Evolutionary conservation across 2,888 invertebrate species (phyloP), one percentile per base, ranked within the genome.

Genomic region (Sisyra terminalis): DNA sequence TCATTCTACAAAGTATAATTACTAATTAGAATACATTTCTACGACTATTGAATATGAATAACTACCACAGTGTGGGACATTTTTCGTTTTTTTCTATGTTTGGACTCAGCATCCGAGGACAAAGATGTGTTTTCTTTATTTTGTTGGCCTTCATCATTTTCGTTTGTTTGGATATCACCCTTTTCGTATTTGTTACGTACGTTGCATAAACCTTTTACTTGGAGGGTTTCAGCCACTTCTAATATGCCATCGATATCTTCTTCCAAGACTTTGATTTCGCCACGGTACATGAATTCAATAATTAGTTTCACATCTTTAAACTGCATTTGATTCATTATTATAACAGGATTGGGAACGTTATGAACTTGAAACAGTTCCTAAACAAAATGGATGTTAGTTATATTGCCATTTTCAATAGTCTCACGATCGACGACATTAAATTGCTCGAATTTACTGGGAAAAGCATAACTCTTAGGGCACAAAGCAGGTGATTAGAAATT

Each of bases 211-310:
- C 66, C 68, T 55, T 67, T 67, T 2, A 68, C 58, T 54, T 65
- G 63, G 11, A 67, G 53, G 17, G 56, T 55, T 52, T 66, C 64
- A 2, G 66, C 67, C 24, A 63, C 56, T 3, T 56, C 55, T 29
- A 68, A 49, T 29, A 68, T 54, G 44, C 58, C 53, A 42, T 61
- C 60, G 46, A 68, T 52, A 46, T 67, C 65, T 11, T 53, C 50
- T 48, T 67, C 66, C 4, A 57, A 51, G 8, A 67, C 64, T 52
- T 62, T 64, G n/a, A 67, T 60, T 55, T 68, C 66, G 13, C 68
- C 68, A 46, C 57, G 57, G 51, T 68, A 68, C 60, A 68, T 65
- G 48, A 67, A 68, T 44, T 63, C 61, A 16, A 68, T 55, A 29
- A 68, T 60, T 40, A 61, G 55, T 47, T 60, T 58, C 3, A 67